Evolutionary conservation across 2,888 invertebrate genomes (phyloP), one percentile per base, ranked within the genome.

Genomic region (Litoditis marina): DNA sequence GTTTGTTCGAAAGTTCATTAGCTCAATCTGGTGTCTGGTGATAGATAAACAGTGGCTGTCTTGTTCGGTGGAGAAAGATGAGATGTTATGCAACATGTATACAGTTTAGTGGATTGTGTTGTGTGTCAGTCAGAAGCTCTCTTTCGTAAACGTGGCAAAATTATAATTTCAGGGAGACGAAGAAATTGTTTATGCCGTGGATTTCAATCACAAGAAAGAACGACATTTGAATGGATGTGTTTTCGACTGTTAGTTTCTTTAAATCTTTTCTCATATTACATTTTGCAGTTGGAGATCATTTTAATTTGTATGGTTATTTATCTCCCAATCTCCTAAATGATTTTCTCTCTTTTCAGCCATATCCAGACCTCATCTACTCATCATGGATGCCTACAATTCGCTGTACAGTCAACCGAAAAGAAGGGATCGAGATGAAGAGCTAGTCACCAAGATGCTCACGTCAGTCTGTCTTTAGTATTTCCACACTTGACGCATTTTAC

Each of bases 131-230:
- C n/a, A n/a, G n/a, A n/a, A n/a, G n/a, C n/a, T 6, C 3, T 44
- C 25, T 5, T 8, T 5, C 5, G 3, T 22, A 44, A 44, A 22
- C 19, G 8, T 8, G 5, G 5, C n/a, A 16, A 39, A 44, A 44
- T 6, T 27, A 30, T 50, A 2, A 16, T 49, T 49, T 11, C 2
- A 50, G 32, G 67, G 69, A 30, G 96, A 98, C 83, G 96, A 98
- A 84, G 96, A 73, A 44, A 96, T 80, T 36, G 73, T 81, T n/a
- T 81, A 80, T 44, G 79, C 95, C 0, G 91, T 94, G 0, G 96
- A 98, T 83, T 98, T 93, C 83, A 99, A 98, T 85, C 98, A 98
- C 84, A 98, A 96, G 83, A 96, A 96, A 83, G 98, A 98, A 83
- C 86, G 96, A 80, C 85, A 80, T 70, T 57, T 82, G 22, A 82